Base-by-base conservation (phyloP, 2,113 vertebrate genomes). In the Cyprinodon variegatus region DNA sequence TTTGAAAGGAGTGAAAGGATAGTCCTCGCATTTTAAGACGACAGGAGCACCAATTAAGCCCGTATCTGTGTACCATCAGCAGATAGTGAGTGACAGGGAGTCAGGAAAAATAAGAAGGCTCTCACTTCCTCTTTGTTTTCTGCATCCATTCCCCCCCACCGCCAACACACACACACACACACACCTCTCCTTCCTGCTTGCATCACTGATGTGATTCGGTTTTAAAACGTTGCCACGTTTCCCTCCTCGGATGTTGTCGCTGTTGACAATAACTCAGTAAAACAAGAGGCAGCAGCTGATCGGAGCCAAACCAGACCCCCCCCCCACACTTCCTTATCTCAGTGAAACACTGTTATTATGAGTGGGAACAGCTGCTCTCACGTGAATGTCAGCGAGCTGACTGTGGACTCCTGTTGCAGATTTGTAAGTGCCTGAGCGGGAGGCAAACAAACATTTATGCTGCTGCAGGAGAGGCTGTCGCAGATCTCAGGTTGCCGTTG, bases 401-500 rank as follows among this genome's bases (percentile, higher is more conserved):
- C 67, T 64, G 76, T 39, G 74, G 86, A 63, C 68, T 81, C n/a
- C 29, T 50, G 48, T 39, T 60, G 39, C 61, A 75, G 70, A 75
- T 72, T 41, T 77, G 73, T 76, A 78, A 57, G 50, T 57, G 50
- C 0, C 50, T 57, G 76, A 11, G 79, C 22, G 0, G 67, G 57
- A 4, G 62, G 61, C 76, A 72, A 75, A 81, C 76, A 61, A 64
- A 61, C 50, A 53, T 53, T 53, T 57, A 8, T 8, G 50, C 6
- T 72, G 77, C 77, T 48, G 73, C 76, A 65, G 65, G 76, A 81
- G 77, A 81, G 70, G 80, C 86, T 77, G 85, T 84, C 85, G 72
- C 71, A 69, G 83, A 72, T 76, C 71, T 82, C 2, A 61, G 80
- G 87, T 85, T 84, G 78, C 72, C 76, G 61, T 82, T 93, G 88